These are phyloP conservation scores for Pangasius mekongensis DNA, from an alignment of 2,797 vertebrate species.

Conservation along the genomic window DNA sequence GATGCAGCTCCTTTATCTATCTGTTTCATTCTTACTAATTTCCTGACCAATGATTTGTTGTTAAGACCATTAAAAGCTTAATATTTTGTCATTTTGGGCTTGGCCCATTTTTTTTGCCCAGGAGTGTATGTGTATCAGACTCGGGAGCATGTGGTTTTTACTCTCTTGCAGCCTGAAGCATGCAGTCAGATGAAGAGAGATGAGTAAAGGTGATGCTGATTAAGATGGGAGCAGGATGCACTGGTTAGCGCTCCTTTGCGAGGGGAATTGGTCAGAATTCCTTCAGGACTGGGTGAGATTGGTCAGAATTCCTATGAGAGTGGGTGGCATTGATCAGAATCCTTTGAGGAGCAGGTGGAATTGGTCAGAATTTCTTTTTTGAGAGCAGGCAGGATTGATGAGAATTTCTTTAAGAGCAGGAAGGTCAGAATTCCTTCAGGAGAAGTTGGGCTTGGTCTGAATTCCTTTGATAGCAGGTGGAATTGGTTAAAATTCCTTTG, in stretches of 20 bases:
- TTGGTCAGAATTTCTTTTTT: neutral
- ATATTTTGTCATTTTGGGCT: too few relatives aligned
- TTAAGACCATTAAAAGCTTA: too few relatives aligned
- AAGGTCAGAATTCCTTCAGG: neutral
- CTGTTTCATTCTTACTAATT: too few relatives aligned
- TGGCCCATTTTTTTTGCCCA: too few relatives aligned
- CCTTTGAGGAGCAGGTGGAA: accelerated
- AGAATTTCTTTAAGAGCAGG: neutral
- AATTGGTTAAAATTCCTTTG: too few relatives aligned
- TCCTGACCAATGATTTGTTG: too few relatives aligned
- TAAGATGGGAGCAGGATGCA: neutral
- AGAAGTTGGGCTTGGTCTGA: neutral
- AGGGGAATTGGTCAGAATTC: neutral
- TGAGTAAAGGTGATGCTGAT: neutral
- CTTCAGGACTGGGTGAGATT: neutral
- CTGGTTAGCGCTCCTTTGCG: neutral
- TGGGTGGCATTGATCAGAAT: too few relatives aligned
- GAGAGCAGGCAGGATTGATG: neutral
- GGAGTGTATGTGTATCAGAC: neutral
- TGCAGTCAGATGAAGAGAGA: neutral
- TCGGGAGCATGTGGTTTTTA: neutral
- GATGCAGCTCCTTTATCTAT: too few relatives aligned
- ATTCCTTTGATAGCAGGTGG: neutral
- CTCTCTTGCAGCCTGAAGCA: too few relatives aligned
- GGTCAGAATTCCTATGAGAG: neutral